A percentile compares a stretch with the other conserved stretches of the same genome.
These are phyloP conservation scores for Megalops cyprinoides DNA, from an alignment of 2,797 vertebrate species.

Conservation along the genomic window DNA sequence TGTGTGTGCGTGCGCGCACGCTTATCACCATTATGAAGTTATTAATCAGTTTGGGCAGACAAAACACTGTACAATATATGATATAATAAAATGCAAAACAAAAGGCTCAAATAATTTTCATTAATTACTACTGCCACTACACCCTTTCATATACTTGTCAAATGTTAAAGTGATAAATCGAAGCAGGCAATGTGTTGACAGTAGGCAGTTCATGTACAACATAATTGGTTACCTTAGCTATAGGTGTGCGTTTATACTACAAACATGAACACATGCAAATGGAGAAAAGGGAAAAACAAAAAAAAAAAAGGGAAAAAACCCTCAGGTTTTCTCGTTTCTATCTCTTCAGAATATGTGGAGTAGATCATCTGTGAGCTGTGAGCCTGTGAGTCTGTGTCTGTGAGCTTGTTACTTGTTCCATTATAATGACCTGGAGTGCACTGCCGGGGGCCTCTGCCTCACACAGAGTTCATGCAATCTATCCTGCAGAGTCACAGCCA, in stretches of 20 bases:
- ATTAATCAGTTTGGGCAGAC: slow-evolving; percentile 47
- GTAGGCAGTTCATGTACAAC: too few relatives aligned
- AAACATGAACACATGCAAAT: not conserved
- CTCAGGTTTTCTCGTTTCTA: not conserved
- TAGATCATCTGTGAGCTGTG: too few relatives aligned
- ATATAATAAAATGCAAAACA: slow-evolving; percentile 10
- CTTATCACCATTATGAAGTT: slow-evolving; percentile 48
- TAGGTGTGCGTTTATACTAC: not conserved
- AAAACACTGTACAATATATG: not conserved
- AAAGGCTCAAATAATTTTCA: not conserved
- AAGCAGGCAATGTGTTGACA: slow-evolving; percentile 4
- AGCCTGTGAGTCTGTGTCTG: too few relatives aligned
- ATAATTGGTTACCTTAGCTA: too few relatives aligned
- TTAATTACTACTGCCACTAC: too few relatives aligned
- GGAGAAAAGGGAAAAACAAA: too few relatives aligned
- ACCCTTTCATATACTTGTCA: not conserved
- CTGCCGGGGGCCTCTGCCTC: not conserved
- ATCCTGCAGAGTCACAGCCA: not conserved
- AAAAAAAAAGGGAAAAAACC: not conserved
- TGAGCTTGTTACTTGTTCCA: not conserved
- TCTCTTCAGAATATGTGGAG: too few relatives aligned
- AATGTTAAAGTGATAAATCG: not conserved
- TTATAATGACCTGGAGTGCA: not conserved
- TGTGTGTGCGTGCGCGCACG: not conserved
- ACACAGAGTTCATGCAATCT: not conserved